These are phyloP conservation scores for Myodes glareolus DNA, from an alignment of 2,113 vertebrate species.

Conservation along the genomic window DNA sequence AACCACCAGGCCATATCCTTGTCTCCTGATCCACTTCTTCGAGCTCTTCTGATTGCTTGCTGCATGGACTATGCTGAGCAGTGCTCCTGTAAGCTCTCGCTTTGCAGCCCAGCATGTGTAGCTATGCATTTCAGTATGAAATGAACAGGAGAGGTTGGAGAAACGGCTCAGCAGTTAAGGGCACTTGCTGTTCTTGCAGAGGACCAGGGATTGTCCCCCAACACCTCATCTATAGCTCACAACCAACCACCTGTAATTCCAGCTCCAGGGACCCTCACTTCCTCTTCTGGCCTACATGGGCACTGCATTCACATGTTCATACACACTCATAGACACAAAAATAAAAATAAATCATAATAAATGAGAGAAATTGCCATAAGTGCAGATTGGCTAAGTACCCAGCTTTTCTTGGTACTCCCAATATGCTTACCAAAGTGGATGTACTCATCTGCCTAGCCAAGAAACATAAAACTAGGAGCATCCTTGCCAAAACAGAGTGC, in stretches of 20 bases:
- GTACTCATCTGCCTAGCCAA: background rate
- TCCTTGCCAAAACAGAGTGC: background rate
- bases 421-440: background rate
- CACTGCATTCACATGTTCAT: background rate
- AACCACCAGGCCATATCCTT: background rate
- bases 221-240: background rate
- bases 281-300: background rate
- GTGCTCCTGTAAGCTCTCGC: background rate
- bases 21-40: background rate
- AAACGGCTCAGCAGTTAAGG: background rate
- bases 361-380: background rate
- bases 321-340: background rate
- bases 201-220: background rate
- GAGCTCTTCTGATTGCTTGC: background rate
- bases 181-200: background rate
- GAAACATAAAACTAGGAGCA: background rate
- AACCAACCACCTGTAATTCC: background rate
- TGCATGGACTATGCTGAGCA: background rate
- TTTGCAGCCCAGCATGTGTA: background rate
- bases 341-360: background rate
- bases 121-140: background rate
- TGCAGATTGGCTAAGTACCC: background rate
- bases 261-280: background rate
- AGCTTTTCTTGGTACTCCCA: background rate
- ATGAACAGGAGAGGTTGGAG: background rate